Conservation (phyloP, 1,140 invertebrate species). For the Zeugodacus cucurbitae region DNA sequence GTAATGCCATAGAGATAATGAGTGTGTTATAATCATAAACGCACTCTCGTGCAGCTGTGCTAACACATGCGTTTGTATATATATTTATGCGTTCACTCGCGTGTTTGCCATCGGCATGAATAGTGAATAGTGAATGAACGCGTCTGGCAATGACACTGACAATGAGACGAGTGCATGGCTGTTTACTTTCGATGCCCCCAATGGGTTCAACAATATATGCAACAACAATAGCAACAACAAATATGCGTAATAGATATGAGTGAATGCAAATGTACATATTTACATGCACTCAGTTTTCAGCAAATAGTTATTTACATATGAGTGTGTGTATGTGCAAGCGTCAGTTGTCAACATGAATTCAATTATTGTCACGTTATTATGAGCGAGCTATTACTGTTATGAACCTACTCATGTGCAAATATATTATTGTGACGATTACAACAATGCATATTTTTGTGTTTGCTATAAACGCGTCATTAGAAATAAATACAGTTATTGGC, state of each 20-base stretch:
- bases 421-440: background rate
- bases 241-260: background rate
- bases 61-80: background rate
- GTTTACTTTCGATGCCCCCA: background rate
- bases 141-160: conserved; percentile 24
- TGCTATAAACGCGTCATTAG: background rate
- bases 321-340: background rate
- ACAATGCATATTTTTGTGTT: background rate
- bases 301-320: background rate
- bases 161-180: background rate
- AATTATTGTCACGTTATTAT: background rate
- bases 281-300: background rate
- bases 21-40: background rate
- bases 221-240: background rate
- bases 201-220: background rate
- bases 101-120: background rate
- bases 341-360: background rate
- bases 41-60: background rate
- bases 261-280: background rate
- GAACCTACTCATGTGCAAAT: background rate
- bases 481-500: background rate
- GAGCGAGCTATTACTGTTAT: background rate
- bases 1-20: background rate
- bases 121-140: conserved; percentile 35
- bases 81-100: background rate